phyloP scores from a whole-genome alignment of 2,113 vertebrate genomes.

The Eubucco bourcierii region DNA sequence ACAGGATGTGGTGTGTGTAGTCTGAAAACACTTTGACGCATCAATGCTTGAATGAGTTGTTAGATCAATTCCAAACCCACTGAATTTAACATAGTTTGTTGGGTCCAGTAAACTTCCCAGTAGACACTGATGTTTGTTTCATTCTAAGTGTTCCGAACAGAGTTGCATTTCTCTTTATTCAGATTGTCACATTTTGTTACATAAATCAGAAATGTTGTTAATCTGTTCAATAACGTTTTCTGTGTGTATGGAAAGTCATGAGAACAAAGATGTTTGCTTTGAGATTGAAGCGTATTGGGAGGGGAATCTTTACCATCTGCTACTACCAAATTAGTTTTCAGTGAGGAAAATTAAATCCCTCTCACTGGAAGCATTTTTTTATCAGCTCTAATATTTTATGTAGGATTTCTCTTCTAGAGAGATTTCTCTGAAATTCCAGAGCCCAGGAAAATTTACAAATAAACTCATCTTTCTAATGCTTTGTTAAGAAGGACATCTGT shows the following conservation, averaged over 20 bases:
- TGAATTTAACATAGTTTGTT: not conserved
- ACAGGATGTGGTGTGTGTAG: not conserved
- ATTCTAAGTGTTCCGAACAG: not conserved
- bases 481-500: slow-evolving; percentile 48
- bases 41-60: not conserved
- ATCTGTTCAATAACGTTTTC: slow-evolving; percentile 23
- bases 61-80: not conserved
- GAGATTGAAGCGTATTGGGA: slow-evolving; percentile 11
- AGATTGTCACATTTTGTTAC: not conserved
- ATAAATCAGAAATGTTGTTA: slow-evolving; percentile 3
- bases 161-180: not conserved
- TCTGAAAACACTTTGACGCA: not conserved
- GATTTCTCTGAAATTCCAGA: not conserved
- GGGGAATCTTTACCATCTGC: slow-evolving; percentile 54
- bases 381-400: slow-evolving; percentile 47
- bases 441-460: not conserved
- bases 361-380: slow-evolving; percentile 39
- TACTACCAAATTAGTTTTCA: slow-evolving; percentile 51
- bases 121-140: not conserved
- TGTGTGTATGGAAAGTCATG: not conserved
- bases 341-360: slow-evolving; percentile 33
- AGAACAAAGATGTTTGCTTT: slow-evolving; percentile 19
- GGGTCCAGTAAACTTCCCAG: not conserved
- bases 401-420: slow-evolving; percentile 41
- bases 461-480: slow-evolving; percentile 31